These are phyloP conservation scores for Cyphotilapia sp. DNA, from an alignment of 2,113 vertebrate species.

Conservation along the genomic window DNA sequence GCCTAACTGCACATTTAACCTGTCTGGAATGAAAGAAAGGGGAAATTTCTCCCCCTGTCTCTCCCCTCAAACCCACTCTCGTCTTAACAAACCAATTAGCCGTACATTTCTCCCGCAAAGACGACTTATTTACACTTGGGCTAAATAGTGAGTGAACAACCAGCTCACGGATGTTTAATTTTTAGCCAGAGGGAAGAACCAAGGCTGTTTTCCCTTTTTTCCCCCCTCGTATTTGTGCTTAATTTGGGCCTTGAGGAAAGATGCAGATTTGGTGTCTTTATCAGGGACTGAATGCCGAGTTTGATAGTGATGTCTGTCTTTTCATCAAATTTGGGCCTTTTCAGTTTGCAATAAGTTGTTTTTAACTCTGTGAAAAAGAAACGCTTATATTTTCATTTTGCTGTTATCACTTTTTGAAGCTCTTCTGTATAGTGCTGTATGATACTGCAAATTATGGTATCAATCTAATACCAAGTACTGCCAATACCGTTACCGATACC, in stretches of 20 bases:
- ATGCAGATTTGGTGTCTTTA: background rate
- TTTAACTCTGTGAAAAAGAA: background rate
- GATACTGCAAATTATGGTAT: background rate
- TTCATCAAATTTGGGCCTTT: background rate
- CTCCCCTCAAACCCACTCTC: slow-evolving; percentile 15
- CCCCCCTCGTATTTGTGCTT: background rate
- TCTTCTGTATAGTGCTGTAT: background rate
- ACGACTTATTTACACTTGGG: slow-evolving; percentile 21
- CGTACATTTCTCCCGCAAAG: slow-evolving; percentile 38
- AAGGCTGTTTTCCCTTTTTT: background rate
- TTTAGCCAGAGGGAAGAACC: slow-evolving; percentile 2
- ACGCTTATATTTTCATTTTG: background rate
- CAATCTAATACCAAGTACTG: background rate
- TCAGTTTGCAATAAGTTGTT: background rate
- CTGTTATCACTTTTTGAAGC: background rate
- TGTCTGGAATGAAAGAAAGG: slow-evolving; percentile 65
- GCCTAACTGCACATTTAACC: slow-evolving; percentile 73
- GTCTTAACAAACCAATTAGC: slow-evolving; percentile 72
- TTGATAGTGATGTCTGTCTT: background rate
- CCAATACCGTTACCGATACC: background rate
- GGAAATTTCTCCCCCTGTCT: slow-evolving; percentile 13
- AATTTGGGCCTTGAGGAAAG: background rate
- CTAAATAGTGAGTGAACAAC: slow-evolving; percentile 4
- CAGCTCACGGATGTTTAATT: background rate
- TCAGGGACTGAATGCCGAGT: background rate